phyloP scores from a whole-genome alignment of 2,888 invertebrate species.

The Norana najaformis region DNA sequence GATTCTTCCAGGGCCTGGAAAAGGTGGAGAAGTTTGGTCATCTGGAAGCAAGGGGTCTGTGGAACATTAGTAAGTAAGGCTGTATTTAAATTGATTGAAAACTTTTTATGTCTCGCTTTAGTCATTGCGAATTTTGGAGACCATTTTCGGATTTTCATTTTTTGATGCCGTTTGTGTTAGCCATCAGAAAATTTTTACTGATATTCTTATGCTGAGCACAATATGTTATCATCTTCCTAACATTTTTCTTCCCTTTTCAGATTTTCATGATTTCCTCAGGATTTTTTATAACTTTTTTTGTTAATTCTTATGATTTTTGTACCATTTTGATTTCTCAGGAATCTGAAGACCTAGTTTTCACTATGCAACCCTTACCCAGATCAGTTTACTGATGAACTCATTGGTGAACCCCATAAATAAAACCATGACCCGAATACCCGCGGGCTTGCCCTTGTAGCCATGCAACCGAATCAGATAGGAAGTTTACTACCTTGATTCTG shows the following conservation, averaged over 20 bases:
- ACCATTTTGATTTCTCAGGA: background rate
- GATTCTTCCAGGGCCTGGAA: background rate
- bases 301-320: background rate
- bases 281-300: no score
- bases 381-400: no score
- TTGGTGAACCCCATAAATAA: no score
- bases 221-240: background rate
- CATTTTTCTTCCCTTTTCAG: background rate
- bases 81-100: background rate
- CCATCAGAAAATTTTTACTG: background rate
- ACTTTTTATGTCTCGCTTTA: background rate
- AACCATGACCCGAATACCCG: no score
- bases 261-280: no score
- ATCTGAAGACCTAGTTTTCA: background rate
- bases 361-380: no score
- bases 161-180: background rate
- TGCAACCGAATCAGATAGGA: background rate
- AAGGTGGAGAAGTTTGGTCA: no score
- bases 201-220: no score
- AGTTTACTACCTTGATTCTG: background rate
- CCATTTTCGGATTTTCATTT: background rate
- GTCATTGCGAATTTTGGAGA: background rate
- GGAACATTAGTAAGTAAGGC: background rate
- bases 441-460: no score
- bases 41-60: no score